A percentile compares a stretch with the other conserved stretches of the same genome.
Conservation (phyloP, 1,140 invertebrate genomes). For the Calliphora vicina region DNA sequence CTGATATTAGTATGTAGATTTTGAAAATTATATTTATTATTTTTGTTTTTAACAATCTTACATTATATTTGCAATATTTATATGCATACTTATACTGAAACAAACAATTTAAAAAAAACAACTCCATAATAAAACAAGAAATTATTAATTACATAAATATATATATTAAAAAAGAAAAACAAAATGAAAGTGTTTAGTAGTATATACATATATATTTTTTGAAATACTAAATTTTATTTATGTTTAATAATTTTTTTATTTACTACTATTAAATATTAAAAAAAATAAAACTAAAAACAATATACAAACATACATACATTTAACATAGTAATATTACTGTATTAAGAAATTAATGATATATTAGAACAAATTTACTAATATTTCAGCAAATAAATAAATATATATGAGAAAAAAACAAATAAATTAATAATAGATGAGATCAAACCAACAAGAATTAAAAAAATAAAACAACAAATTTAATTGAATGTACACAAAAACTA, state of each 20-base stretch:
- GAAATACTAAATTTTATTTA: background rate
- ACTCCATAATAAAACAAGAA: background rate
- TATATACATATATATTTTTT: background rate
- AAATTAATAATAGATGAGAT: background rate
- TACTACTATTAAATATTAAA: conserved; percentile 21
- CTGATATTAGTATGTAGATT: conserved; percentile 1
- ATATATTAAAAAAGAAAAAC: no score
- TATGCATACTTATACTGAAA: background rate
- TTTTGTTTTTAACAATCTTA: background rate
- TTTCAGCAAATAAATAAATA: conserved; percentile 2
- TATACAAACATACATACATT: conserved; percentile 19
- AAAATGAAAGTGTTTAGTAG: conserved; percentile 20
- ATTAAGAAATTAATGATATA: conserved; percentile 7
- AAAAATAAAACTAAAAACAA: background rate
- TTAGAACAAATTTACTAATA: conserved; percentile 32
- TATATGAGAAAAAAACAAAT: conserved; percentile 1
- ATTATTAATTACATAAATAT: background rate
- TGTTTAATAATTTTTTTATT: background rate
- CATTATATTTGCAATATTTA: background rate
- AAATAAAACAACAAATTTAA: conserved; percentile 24
- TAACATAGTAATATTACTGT: conserved; percentile 26
- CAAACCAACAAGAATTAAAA: background rate
- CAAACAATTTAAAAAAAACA: background rate
- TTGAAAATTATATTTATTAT: background rate
- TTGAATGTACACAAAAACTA: conserved; percentile 29